Conservation (phyloP, 2,113 vertebrate species). For the Colinus virginianus region DNA sequence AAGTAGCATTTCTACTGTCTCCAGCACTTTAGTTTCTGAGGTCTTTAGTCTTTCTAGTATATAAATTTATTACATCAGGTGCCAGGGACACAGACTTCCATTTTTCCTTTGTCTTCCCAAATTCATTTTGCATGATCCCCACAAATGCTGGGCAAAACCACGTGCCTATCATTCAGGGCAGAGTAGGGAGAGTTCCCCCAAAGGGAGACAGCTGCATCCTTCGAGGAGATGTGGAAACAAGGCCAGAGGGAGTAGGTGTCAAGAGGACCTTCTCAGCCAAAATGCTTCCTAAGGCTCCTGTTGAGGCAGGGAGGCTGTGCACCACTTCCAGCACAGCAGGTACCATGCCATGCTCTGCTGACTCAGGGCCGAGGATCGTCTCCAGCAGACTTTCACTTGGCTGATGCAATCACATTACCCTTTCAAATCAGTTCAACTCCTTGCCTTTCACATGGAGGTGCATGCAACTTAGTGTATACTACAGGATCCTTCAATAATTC, state of each 20-base stretch:
- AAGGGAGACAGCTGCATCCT: background rate
- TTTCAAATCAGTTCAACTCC: slow-evolving; percentile 15
- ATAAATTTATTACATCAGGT: background rate
- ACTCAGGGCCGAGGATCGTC: slow-evolving; percentile 35
- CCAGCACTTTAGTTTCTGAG: background rate
- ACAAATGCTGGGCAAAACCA: background rate
- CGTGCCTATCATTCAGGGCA: background rate
- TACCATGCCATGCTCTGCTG: background rate
- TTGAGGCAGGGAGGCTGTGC: background rate
- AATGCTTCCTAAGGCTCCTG: background rate
- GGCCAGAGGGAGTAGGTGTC: background rate
- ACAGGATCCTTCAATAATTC: background rate
- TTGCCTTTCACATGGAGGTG: background rate
- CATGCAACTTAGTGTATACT: background rate
- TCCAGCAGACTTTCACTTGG: slow-evolving; percentile 20
- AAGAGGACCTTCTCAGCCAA: slow-evolving; percentile 6
- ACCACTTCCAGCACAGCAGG: background rate
- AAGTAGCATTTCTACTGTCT: background rate
- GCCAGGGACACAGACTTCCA: background rate
- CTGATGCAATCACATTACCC: slow-evolving; percentile 42
- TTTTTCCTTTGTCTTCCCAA: background rate
- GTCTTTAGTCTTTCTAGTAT: background rate
- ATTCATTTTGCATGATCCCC: background rate
- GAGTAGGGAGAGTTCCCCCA: background rate
- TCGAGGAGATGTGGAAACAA: background rate